Evolutionary conservation across 1,140 invertebrate species (phyloP), one percentile per base, ranked within the genome.

Genomic region (Drosophila littoralis): DNA sequence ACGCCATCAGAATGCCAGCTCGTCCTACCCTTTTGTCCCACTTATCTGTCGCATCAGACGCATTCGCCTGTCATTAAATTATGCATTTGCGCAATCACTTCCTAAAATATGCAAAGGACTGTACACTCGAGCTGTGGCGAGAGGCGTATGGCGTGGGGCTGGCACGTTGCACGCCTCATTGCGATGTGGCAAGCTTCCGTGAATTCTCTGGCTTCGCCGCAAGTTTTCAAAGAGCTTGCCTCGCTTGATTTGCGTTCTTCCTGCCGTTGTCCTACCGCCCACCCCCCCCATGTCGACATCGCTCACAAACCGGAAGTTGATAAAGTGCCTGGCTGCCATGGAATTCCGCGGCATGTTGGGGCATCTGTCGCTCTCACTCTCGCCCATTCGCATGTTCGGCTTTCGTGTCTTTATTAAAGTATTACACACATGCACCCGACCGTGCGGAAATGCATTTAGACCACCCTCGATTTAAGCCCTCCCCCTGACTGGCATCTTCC

Each of bases 71-170:
- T 86, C 82, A 86, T 86, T 86, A 86, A 86, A 86, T 86, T 86
- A 86, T 86, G 82, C 82, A 86, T 88, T 85, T 88, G 83, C 66
- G 79, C 83, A 86, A 86, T 86, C 82, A 86, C 82, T 88, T 86
- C 79, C 82, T 88, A 82, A 88, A 86, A 82, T 86, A 86, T 86
- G 83, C 79, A 86, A 74, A 76, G 68, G 51, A 76, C 55, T 58
- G 12, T 40, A 50, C 13, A 36, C 46, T 6, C 32, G 64, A 33
- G 45, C 7, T 3, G 7, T 6, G 48, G 13, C 28, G 32, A 32
- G 12, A 35, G 10, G 54, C 38, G 72, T 2, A 38, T 45, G n/a
- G 22, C 0, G 51, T 65, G 64, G 40, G 36, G 33, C 2, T 36
- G 38, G 43, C 67, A 72, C 57, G 75, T 76, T 71, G 74, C 82